phyloP scores from a whole-genome alignment of 2,797 vertebrate species.

The Neoniphon sammara region DNA sequence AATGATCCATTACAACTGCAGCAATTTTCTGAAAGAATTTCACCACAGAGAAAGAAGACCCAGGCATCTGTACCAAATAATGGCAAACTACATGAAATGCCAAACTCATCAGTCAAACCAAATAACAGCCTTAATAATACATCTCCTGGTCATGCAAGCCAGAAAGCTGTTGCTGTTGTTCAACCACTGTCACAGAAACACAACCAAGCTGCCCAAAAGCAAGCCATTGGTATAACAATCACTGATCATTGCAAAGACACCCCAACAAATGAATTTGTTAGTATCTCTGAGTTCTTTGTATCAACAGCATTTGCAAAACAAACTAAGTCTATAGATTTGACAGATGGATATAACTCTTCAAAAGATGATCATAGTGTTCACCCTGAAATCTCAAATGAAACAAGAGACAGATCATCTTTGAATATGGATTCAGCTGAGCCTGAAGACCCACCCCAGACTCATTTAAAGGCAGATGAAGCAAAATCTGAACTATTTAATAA shows the following conservation, averaged over 20 bases:
- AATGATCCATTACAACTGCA: background rate
- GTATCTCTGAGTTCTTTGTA: background rate
- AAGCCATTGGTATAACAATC: background rate
- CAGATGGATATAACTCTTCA: background rate
- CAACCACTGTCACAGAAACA: conserved; percentile 69
- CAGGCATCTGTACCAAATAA: background rate
- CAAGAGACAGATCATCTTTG: background rate
- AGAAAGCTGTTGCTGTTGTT: conserved; percentile 76
- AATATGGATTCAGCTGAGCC: background rate
- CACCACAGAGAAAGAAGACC: background rate
- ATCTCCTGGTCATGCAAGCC: conserved; percentile 15
- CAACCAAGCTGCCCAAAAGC: background rate
- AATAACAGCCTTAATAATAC: conserved; percentile 6
- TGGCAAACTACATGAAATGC: background rate
- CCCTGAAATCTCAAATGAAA: background rate
- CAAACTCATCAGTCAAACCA: background rate
- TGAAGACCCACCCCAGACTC: background rate
- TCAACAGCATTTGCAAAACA: background rate
- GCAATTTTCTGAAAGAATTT: background rate
- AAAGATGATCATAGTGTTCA: background rate
- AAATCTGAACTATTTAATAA: background rate
- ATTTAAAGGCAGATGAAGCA: background rate
- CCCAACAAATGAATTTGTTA: background rate
- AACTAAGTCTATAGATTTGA: background rate
- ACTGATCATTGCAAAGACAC: background rate